Conservation (phyloP, 2,888 invertebrate species). For the Rhyacophila evoluta region DNA sequence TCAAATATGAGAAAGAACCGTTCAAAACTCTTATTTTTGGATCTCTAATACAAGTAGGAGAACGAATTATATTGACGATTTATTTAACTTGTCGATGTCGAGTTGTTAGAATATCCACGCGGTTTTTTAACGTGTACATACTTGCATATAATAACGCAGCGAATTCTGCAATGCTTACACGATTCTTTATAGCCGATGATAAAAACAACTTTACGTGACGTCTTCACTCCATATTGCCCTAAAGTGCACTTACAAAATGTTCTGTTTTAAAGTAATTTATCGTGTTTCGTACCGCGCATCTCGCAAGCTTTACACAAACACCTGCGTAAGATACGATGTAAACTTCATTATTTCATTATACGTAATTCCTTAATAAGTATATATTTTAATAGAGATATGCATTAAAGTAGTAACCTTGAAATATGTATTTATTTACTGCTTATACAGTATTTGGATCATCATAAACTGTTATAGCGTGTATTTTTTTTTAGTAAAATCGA, state of each 20-base stretch:
- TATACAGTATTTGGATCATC: no score
- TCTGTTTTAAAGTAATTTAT: not conserved
- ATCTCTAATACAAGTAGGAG: no score
- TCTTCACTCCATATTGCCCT: constrained; percentile 5
- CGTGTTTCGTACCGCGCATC: not conserved
- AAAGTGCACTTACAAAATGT: constrained; percentile 10
- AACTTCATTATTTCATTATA: no score
- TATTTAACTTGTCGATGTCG: not conserved
- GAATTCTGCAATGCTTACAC: not conserved
- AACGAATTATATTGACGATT: no score
- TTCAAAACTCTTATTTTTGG: no score
- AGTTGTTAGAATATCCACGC: not conserved
- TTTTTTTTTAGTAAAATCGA: no score
- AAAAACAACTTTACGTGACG: constrained; percentile 21
- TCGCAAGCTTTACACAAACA: not conserved
- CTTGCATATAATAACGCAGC: not conserved
- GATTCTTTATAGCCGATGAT: constrained; percentile 14
- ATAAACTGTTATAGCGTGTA: no score
- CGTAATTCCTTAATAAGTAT: no score
- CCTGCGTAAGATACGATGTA: not conserved
- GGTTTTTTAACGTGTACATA: not conserved
- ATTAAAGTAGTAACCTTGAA: no score
- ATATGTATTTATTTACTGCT: no score
- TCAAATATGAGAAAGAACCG: no score
- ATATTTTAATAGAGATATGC: no score